These are phyloP conservation scores for Centruroides sculpturatus DNA, from an alignment of 1,140 invertebrate genomes.

Conservation along the genomic window DNA sequence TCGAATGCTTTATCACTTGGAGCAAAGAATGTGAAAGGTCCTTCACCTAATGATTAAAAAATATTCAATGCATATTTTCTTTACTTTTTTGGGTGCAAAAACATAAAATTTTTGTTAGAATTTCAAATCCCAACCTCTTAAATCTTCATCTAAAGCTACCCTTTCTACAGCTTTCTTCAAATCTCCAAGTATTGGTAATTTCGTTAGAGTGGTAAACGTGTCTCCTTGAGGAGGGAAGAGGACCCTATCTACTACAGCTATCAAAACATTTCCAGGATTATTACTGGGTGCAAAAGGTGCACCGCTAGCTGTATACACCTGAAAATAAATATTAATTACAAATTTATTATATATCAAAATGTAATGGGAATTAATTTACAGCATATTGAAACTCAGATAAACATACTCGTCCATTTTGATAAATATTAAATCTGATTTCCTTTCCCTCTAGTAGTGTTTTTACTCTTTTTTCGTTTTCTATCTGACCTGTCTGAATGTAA, in stretches of 20 bases:
- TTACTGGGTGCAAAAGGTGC: no score
- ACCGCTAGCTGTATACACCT: no score
- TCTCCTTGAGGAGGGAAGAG: conserved; percentile 28
- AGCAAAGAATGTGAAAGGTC: conserved; percentile 26
- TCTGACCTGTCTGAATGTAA: conserved; percentile 16
- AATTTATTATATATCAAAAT: no score
- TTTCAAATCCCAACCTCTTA: conserved; percentile 11
- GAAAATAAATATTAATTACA: no score
- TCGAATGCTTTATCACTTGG: conserved; percentile 26
- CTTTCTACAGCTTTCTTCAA: conserved; percentile 14
- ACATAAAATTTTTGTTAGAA: background rate
- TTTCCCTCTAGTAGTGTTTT: conserved; percentile 14
- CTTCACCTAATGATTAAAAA: conserved; percentile 10
- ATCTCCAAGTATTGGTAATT: conserved; percentile 21
- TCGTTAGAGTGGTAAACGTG: conserved; percentile 19
- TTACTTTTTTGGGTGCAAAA: background rate
- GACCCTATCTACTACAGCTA: conserved; percentile 28
- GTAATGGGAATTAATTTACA: no score
- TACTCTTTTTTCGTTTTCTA: conserved; percentile 23
- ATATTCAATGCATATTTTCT: background rate
- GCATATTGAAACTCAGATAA: background rate
- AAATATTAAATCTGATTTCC: conserved; percentile 24
- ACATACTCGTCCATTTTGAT: conserved; percentile 16
- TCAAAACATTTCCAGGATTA: conserved; percentile 22
- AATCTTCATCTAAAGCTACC: conserved; percentile 13